Percentiles rank a stretch among this genome's conserved stretches.
Conservation (phyloP, 2,797 vertebrate genomes). For the Adrianichthys oophorus region DNA sequence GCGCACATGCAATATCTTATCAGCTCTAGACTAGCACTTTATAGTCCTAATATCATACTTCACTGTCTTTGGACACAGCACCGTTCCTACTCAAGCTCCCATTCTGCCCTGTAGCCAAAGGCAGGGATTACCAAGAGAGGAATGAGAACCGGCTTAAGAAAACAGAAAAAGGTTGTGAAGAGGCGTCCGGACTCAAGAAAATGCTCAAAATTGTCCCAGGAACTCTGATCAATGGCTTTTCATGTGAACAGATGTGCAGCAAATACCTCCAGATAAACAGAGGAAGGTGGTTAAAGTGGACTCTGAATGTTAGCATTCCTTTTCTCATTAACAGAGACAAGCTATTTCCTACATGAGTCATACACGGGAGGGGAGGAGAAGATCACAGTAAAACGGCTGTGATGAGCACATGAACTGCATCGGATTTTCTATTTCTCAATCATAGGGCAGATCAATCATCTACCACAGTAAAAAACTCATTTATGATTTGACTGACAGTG, state of each 20-base stretch:
- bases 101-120: conserved; percentile 38
- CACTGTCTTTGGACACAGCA: conserved; percentile 37
- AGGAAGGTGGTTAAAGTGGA: conserved; percentile 50
- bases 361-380: conserved; percentile 4
- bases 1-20: conserved; percentile 58
- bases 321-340: conserved; percentile 41
- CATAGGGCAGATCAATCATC: conserved; percentile 21
- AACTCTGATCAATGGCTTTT: conserved; percentile 40
- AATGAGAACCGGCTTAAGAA: conserved; percentile 52
- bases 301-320: conserved; percentile 42
- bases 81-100: conserved; percentile 34
- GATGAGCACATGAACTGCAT: conserved; percentile 23
- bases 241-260: conserved; percentile 20
- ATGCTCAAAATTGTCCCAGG: conserved; percentile 24
- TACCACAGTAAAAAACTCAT: conserved; percentile 21
- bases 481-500: conserved; percentile 13
- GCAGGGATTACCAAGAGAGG: conserved; percentile 56
- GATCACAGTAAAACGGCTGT: conserved; percentile 15
- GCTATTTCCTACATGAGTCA: conserved; percentile 50
- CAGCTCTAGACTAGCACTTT: conserved; percentile 58
- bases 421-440: conserved; percentile 17
- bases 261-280: conserved; percentile 46
- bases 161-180: conserved; percentile 11
- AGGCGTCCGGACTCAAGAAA: conserved; percentile 23
- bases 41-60: conserved; percentile 64